Base-by-base conservation (phyloP, 92 coral and sea anemone species). In the Porites evermanni region DNA sequence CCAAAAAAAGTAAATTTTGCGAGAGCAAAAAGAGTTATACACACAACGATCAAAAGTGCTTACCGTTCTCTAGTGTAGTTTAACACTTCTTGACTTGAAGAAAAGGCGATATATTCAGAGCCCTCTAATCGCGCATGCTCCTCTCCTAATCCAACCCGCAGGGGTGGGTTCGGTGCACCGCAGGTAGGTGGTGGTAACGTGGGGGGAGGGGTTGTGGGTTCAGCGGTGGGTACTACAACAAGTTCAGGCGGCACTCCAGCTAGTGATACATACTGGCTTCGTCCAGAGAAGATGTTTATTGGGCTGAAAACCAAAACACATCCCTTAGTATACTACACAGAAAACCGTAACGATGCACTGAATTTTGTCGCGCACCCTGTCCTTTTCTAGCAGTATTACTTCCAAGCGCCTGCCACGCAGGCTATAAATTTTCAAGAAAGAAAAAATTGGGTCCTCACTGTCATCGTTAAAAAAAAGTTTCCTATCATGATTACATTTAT, bases 151-250 rank as follows among this genome's bases (percentile, higher is more conserved):
- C 91, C 88, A 32, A 69, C 74, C 52, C 59, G 70, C 65, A 90
- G 79, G 78, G 87, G 67, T 16, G 97, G 94, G 81, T 91, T 76
- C 12, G 88, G 92, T 72, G 83, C 73, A 54, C 95, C 93, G 84
- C 96, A 89, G 77, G 94, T 93, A 6, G 96, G 94, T 47, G 96
- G 98, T 38, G 98, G 93, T 51, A 80, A 89, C 72, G 98, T 93
- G 86, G 96, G 92, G 70, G 99, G 95, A 63, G 98, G 96, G 50
- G 91, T 87, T 23, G 99, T 97, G 87, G 99, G 99, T 16, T 52
- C 69, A 19, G 88, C 72, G 0, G 99, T 97, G 8, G 99, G 98
- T 13, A 78, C 8, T 11, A 95, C 95, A 4, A 1, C 72, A 47
- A 61, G 56, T n/a, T 86, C 89, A 54, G 97, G 97, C 26, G 96